These are phyloP conservation scores for Atrichornis clamosus DNA, from an alignment of 2,113 vertebrate species.

Conservation along the genomic window DNA sequence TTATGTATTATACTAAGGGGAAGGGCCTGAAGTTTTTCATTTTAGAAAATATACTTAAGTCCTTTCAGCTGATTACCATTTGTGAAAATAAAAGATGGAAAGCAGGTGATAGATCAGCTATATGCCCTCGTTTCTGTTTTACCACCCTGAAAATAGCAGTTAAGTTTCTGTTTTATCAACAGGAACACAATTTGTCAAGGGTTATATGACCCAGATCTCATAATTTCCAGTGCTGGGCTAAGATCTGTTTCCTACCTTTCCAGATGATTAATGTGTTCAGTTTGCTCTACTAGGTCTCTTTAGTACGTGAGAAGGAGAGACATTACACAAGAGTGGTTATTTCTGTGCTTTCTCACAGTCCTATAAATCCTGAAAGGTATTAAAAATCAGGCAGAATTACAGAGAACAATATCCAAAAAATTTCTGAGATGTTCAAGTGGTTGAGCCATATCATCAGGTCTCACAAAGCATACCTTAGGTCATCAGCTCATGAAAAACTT, in stretches of 20 bases:
- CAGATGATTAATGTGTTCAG: conserved; percentile 26
- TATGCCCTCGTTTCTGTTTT: neutral
- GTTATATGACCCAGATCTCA: neutral
- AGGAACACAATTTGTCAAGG: conserved; percentile 12
- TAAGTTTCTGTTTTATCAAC: neutral
- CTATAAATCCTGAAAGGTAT: neutral
- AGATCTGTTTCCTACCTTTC: conserved; percentile 6
- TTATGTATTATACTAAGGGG: neutral
- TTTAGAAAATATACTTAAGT: neutral
- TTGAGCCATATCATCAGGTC: neutral
- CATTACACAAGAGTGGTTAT: neutral
- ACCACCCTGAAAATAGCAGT: neutral
- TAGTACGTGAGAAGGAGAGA: neutral
- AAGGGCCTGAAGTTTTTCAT: neutral
- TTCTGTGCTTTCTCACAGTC: neutral
- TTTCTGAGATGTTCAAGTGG: neutral
- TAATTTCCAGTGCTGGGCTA: neutral
- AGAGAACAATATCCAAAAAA: neutral
- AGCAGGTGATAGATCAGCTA: neutral
- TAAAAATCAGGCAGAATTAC: neutral
- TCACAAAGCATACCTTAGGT: neutral
- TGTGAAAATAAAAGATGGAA: neutral
- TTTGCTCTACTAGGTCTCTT: neutral
- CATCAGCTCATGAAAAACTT: neutral
- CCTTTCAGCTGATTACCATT: neutral